Conservation (phyloP, 2,888 invertebrate genomes). For the Acanthoscelides obtectus region DNA sequence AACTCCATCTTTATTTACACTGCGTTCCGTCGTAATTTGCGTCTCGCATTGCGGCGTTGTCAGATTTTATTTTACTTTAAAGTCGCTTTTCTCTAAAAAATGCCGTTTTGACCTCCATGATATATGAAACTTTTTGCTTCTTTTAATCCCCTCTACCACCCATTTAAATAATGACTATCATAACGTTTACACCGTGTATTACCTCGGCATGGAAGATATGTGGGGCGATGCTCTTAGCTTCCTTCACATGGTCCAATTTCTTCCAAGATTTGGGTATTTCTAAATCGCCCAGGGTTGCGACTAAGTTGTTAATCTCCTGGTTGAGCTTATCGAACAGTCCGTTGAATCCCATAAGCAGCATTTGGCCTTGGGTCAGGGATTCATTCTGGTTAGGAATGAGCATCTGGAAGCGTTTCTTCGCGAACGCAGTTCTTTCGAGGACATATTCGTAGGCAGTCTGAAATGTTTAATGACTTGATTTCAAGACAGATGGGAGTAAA, state of each 20-base stretch:
- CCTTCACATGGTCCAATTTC: slow-evolving; percentile 77
- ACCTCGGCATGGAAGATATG: slow-evolving; percentile 56
- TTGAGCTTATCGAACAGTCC: slow-evolving; percentile 77
- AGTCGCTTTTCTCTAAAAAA: too few species aligned
- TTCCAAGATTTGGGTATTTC: slow-evolving; percentile 70
- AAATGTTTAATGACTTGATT: slow-evolving; percentile 29
- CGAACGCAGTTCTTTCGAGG: slow-evolving; percentile 55
- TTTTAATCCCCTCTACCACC: too few species aligned
- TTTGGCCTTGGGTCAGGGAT: slow-evolving; percentile 64
- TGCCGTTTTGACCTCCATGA: too few species aligned
- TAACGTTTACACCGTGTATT: too few species aligned
- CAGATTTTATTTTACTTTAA: too few species aligned
- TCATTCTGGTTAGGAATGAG: slow-evolving; percentile 49
- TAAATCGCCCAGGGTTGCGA: slow-evolving; percentile 56
- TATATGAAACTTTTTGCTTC: too few species aligned
- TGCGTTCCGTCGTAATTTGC: too few species aligned
- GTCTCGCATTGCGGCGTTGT: too few species aligned
- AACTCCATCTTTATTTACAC: too few species aligned
- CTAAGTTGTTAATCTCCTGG: slow-evolving; percentile 58
- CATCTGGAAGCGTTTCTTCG: slow-evolving; percentile 61
- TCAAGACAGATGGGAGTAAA: neutral
- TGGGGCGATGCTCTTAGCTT: slow-evolving; percentile 71
- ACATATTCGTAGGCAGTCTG: slow-evolving; percentile 63
- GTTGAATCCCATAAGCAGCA: slow-evolving; percentile 86
- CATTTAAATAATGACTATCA: too few species aligned